phyloP scores from a whole-genome alignment of 2,888 invertebrate species.

The Lypha dubia region DNA sequence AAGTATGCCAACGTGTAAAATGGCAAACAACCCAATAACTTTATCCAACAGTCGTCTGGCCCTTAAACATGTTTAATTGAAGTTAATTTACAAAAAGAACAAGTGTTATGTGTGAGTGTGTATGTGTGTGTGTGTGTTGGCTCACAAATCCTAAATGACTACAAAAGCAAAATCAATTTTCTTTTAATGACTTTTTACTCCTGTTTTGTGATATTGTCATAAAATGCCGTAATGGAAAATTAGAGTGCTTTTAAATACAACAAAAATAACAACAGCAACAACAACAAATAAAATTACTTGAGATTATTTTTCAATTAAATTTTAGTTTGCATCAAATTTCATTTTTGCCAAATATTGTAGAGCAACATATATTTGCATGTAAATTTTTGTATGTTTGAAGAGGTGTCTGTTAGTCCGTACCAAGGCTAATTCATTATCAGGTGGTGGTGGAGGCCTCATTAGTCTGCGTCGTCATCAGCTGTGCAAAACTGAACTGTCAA shows the following conservation, averaged over 20 bases:
- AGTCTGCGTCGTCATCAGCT: no score
- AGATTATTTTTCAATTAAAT: slow-evolving; percentile 32
- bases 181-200: neutral
- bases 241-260: slow-evolving; percentile 1
- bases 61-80: slow-evolving; percentile 1
- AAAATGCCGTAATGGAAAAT: slow-evolving; percentile 21
- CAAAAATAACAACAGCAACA: no score
- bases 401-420: no score
- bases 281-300: slow-evolving; percentile 21
- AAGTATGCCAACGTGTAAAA: neutral
- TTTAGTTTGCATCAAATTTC: neutral
- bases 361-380: neutral
- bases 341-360: neutral
- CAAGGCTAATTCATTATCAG: no score
- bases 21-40: neutral
- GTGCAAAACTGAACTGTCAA: no score
- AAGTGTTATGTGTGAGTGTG: no score
- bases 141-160: no score
- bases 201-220: neutral
- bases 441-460: no score
- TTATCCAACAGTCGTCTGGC: neutral
- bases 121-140: no score
- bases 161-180: neutral
- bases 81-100: neutral
- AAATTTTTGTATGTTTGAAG: neutral